Conservation (phyloP, 2,113 vertebrate genomes). For the Capricornis sumatraensis region DNA sequence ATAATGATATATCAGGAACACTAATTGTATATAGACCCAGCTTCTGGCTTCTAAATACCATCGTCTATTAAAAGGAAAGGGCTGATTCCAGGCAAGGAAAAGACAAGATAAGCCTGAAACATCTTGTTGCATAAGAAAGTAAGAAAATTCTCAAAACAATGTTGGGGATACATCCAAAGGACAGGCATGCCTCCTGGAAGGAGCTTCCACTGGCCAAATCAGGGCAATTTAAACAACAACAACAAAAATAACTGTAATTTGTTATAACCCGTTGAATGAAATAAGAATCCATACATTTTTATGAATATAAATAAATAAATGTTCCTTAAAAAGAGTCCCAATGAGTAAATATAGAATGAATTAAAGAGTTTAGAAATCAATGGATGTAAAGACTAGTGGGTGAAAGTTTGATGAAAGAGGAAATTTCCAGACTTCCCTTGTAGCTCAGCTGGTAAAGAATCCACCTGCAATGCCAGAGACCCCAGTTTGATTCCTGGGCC, state of each 20-base stretch:
- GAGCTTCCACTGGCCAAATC: background rate
- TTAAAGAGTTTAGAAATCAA: background rate
- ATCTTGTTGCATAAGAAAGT: background rate
- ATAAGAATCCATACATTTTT: background rate
- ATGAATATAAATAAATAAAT: background rate
- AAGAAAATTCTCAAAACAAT: background rate
- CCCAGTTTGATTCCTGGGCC: background rate
- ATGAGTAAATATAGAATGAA: background rate
- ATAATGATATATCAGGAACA: background rate
- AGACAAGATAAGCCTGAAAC: background rate
- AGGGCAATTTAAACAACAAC: background rate
- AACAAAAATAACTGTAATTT: background rate
- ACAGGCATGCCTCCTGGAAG: background rate
- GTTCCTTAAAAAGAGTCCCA: background rate
- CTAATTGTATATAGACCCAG: background rate
- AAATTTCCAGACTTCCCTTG: background rate
- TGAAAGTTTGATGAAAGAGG: background rate
- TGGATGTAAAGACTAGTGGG: background rate
- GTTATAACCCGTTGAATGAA: background rate
- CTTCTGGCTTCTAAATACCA: background rate
- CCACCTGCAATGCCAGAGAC: background rate
- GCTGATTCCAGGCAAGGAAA: background rate
- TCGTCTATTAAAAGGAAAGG: background rate
- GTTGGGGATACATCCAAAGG: background rate
- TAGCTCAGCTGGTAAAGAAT: background rate